Evolutionary conservation across 1,140 invertebrate genomes (phyloP).

Genomic region (Caenorhabditis latens): DNA sequence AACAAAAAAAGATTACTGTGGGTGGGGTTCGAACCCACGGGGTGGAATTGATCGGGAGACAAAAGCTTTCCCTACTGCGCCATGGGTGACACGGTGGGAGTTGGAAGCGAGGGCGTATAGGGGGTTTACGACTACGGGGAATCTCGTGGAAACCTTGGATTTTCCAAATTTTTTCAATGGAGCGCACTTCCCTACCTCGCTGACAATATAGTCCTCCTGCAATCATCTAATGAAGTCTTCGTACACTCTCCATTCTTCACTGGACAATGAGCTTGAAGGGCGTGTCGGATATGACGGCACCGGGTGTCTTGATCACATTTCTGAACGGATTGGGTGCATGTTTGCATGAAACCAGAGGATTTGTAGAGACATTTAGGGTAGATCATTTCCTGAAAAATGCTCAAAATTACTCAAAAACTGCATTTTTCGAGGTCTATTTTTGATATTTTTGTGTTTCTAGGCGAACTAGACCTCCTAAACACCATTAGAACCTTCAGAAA

Average conservation of each 20-base stretch:
- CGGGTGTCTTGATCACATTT: slow-evolving; percentile 37
- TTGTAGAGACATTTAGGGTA: slow-evolving; percentile 58
- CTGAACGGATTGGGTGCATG: slow-evolving; percentile 39
- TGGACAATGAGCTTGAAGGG: slow-evolving; percentile 27
- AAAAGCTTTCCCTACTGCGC: not conserved
- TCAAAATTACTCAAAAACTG: not conserved
- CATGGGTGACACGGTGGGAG: not conserved
- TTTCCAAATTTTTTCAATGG: not conserved
- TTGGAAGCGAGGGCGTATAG: not conserved
- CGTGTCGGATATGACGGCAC: slow-evolving; percentile 33
- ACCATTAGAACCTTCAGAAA: not conserved
- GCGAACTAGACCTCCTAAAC: not conserved
- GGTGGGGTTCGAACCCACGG: no score
- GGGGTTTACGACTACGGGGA: not conserved
- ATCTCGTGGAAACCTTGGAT: not conserved
- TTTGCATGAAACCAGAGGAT: slow-evolving; percentile 15
- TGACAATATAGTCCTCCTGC: slow-evolving; percentile 52
- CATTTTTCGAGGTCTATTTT: no score
- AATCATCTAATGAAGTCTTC: slow-evolving; percentile 35
- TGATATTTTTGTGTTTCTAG: not conserved
- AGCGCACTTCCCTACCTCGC: slow-evolving; percentile 43
- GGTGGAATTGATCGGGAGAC: not conserved
- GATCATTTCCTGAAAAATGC: slow-evolving; percentile 53
- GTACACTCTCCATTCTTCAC: slow-evolving; percentile 51
- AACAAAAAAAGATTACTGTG: not conserved